These are phyloP conservation scores for Apamea anceps DNA, from an alignment of 2,888 invertebrate genomes.

Conservation along the genomic window DNA sequence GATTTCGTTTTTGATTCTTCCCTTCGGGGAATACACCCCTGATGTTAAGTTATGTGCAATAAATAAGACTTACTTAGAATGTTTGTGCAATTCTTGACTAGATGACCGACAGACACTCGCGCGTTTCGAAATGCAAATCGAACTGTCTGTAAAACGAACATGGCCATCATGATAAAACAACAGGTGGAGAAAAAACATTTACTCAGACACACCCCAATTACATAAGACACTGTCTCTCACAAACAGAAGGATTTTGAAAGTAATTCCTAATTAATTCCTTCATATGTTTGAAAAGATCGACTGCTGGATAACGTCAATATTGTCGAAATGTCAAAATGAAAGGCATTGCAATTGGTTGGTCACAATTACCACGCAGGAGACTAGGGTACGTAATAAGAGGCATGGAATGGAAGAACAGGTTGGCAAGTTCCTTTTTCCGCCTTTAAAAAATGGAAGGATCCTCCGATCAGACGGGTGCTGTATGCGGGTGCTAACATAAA, in stretches of 20 bases:
- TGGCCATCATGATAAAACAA: background rate
- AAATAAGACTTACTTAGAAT: slow-evolving; percentile 47
- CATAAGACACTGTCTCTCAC: background rate
- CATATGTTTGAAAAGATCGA: background rate
- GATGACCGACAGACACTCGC: slow-evolving; percentile 19
- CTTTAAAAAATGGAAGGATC: background rate
- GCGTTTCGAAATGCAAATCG: slow-evolving; percentile 55
- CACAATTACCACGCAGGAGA: background rate
- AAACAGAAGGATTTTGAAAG: background rate
- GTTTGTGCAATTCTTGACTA: slow-evolving; percentile 6
- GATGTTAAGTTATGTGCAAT: background rate
- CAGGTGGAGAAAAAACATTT: background rate
- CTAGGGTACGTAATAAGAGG: background rate
- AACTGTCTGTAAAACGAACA: slow-evolving; percentile 42
- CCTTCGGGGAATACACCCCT: background rate
- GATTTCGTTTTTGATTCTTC: too few species aligned
- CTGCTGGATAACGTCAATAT: background rate
- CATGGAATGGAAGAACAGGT: background rate
- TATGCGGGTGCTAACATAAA: background rate
- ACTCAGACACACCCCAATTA: background rate
- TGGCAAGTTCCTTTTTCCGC: background rate
- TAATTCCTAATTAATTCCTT: background rate
- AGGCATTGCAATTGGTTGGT: background rate
- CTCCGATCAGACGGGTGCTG: background rate
- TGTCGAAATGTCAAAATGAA: background rate